Percentiles rank a stretch among this genome's conserved stretches.
phyloP scores from a whole-genome alignment of 2,113 vertebrate species.

The Oryzias javanicus region DNA sequence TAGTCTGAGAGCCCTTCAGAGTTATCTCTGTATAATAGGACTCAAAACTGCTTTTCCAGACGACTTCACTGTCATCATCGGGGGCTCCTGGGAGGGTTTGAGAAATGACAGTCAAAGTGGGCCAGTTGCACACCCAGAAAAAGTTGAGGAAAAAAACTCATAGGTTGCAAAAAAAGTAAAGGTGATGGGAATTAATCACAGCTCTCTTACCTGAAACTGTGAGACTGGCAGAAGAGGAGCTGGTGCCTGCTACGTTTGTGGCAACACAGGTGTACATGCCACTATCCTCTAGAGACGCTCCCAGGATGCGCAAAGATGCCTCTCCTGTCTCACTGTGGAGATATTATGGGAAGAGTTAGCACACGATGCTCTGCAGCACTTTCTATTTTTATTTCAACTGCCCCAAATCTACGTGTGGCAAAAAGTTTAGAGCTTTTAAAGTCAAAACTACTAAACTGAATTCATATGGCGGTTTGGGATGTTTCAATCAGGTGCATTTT shows the following conservation, averaged over 20 bases:
- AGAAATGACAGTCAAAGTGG: not conserved
- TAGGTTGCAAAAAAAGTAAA: no score
- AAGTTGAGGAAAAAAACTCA: no score
- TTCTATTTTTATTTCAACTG: no score
- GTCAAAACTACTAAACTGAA: no score
- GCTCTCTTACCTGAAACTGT: constrained; percentile 86
- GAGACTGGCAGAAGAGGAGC: constrained; percentile 87
- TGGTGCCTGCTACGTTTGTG: constrained; percentile 88
- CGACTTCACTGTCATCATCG: constrained; percentile 84
- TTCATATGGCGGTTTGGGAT: no score
- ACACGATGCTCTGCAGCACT: no score
- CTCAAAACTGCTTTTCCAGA: constrained; percentile 95
- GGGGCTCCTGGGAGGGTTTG: constrained; percentile 78
- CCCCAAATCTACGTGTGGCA: no score
- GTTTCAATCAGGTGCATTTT: no score
- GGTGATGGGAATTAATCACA: not conserved
- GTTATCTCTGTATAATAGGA: constrained; percentile 89
- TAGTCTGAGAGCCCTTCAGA: no score
- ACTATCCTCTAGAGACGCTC: constrained; percentile 86
- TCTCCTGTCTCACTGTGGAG: constrained; percentile 88
- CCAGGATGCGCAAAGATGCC: constrained; percentile 87
- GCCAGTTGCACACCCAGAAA: not conserved
- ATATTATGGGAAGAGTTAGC: not conserved
- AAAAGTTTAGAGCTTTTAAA: no score
- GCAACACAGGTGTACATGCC: constrained; percentile 91